phyloP scores from a whole-genome alignment of 2,113 vertebrate species.

The Lepisosteus osseus region DNA sequence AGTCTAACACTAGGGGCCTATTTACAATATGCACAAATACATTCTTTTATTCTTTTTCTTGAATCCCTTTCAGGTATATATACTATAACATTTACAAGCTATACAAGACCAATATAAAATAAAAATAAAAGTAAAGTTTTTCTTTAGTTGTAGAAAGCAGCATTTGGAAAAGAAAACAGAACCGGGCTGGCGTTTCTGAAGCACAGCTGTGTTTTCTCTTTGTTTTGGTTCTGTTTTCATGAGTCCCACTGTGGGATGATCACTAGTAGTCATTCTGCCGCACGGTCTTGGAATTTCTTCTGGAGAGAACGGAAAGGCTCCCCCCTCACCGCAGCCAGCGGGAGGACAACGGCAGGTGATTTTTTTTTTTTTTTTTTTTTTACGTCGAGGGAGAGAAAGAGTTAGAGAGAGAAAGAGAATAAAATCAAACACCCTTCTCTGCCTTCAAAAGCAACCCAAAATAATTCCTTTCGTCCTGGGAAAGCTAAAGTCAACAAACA shows the following conservation, averaged over 20 bases:
- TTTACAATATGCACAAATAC: conserved; percentile 60
- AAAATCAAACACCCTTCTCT: conserved; percentile 32
- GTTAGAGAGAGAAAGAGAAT: background rate
- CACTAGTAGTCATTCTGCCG: conserved; percentile 67
- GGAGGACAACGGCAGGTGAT: conserved; percentile 45
- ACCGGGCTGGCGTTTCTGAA: conserved; percentile 24
- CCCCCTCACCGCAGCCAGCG: conserved; percentile 32
- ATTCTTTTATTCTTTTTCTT: conserved; percentile 1
- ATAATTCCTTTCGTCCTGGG: conserved; percentile 40
- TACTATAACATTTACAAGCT: conserved; percentile 24
- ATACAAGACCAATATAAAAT: conserved; percentile 45
- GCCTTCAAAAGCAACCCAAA: conserved; percentile 27
- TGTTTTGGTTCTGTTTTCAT: conserved; percentile 30
- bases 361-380: conserved; percentile 31
- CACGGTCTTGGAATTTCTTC: conserved; percentile 11
- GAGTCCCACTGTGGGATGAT: conserved; percentile 51
- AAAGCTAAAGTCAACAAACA: conserved; percentile 27
- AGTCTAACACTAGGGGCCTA: conserved; percentile 22
- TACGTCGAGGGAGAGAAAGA: conserved; percentile 10
- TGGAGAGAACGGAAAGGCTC: conserved; percentile 29
- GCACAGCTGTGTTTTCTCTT: conserved; percentile 5
- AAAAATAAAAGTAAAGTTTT: conserved; percentile 27
- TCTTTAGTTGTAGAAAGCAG: conserved; percentile 30
- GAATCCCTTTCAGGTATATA: background rate
- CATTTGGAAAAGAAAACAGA: conserved; percentile 38